Conservation (phyloP, 2,888 invertebrate species). For the Temnothorax rugatulus region DNA sequence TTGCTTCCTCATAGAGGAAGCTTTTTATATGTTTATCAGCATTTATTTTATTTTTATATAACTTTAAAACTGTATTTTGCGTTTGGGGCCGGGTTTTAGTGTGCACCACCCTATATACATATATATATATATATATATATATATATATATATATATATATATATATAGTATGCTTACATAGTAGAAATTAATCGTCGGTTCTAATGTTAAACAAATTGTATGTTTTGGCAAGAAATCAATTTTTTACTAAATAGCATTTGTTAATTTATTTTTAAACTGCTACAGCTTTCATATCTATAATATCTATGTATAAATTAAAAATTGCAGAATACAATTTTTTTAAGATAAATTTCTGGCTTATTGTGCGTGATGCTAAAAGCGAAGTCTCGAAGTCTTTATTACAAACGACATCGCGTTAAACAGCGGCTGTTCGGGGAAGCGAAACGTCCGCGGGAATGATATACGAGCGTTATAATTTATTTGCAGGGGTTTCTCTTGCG, state of each 20-base stretch:
- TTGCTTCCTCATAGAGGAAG: too few relatives aligned
- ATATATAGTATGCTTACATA: too few relatives aligned
- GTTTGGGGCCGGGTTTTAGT: too few relatives aligned
- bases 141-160: too few relatives aligned
- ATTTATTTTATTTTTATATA: too few relatives aligned
- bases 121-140: too few relatives aligned
- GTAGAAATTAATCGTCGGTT: not conserved
- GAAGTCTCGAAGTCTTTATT: constrained; percentile 15
- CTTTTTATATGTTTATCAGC: too few relatives aligned
- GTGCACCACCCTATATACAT: too few relatives aligned
- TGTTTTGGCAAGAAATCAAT: not conserved
- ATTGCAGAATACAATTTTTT: not conserved
- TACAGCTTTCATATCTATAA: not conserved
- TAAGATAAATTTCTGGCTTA: not conserved
- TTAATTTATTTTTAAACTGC: not conserved
- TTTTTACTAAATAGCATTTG: not conserved
- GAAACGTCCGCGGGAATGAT: constrained; percentile 7
- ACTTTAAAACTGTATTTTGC: too few relatives aligned
- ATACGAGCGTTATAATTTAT: constrained; percentile 40
- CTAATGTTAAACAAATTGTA: not conserved
- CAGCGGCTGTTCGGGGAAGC: not conserved
- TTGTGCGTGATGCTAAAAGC: not conserved
- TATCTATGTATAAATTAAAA: not conserved
- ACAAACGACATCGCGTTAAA: constrained; percentile 6
- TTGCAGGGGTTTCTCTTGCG: constrained; percentile 6